Conservation (phyloP, 1,140 invertebrate species). For the Chironomus striatipennis region DNA sequence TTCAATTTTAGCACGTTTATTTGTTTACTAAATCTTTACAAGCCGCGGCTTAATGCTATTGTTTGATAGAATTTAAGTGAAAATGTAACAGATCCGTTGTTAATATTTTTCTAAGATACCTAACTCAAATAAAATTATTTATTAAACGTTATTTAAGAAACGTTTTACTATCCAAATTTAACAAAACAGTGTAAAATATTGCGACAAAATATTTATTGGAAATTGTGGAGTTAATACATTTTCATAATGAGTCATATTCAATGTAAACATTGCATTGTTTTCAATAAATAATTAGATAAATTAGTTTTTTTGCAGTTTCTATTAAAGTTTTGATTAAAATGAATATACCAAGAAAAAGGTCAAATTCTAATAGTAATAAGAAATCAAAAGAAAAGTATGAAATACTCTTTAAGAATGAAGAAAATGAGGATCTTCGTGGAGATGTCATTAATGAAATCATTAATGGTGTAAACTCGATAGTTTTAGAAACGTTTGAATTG, state of each 20-base stretch:
- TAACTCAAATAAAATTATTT: no score
- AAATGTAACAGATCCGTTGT: no score
- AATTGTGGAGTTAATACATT: no score
- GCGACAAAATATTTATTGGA: not conserved
- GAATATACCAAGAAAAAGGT: conserved; percentile 1
- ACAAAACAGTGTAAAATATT: not conserved
- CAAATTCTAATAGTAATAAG: not conserved
- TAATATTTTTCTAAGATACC: no score
- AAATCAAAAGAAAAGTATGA: conserved; percentile 19
- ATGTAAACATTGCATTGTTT: no score
- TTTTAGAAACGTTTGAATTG: not conserved
- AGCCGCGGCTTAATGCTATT: no score
- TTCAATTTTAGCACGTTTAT: no score
- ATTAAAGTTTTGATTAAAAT: not conserved
- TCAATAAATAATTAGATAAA: no score
- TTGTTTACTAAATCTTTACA: no score
- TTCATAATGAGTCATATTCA: no score
- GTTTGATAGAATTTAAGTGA: no score
- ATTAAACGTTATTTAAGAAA: not conserved
- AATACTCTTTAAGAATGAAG: not conserved
- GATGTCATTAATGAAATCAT: not conserved
- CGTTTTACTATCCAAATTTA: not conserved
- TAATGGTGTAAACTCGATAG: not conserved
- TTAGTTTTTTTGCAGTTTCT: no score
- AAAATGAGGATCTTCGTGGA: conserved; percentile 1